Base-by-base conservation (phyloP, 2,113 vertebrate species). In the Catharus minimus region DNA sequence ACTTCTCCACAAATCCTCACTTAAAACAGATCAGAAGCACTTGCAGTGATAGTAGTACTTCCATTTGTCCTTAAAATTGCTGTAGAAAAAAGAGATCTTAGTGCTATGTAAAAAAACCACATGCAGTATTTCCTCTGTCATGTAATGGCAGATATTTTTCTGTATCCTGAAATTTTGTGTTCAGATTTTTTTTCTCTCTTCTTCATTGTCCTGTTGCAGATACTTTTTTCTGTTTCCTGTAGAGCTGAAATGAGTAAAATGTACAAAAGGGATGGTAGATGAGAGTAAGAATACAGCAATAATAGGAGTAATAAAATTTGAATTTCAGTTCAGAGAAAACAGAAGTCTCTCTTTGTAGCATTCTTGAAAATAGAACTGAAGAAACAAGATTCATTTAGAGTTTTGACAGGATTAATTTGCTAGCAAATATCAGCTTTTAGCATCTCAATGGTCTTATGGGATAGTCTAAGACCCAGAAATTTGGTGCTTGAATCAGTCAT, bases 321-420 rank as follows among this genome's bases (percentile, higher is more conserved):
- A 88, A 64, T 89, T 68, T 73, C 17, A 30, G 22, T 79, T 85
- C 32, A 82, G 64, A 69, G 57, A 53, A 88, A 74, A n/a, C 5
- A 12, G 39, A 3, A 49, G 7, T 60, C 26, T 46, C 26, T 53
- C 33, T 58, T 33, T 43, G 33, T 33, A 60, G 17, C 38, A 47
- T 81, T 86, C n/a, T 33, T 75, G 22, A 88, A 41, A 65, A 57
- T 8, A 68, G 28, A 87, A 79, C 16, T 39, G n/a, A 86, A 84
- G 49, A 82, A 89, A 56, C 16, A 76, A 53, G 50, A 76, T 39
- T 85, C 3, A 53, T 73, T 82, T 50, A n/a, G 27, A 53, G 10
- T 11, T 27, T 55, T 78, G n/a, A 78, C 20, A 71, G 11, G 28
- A 74, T 72, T 53, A 60, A 78, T 27, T 39, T 52, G 15, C 20